These are phyloP conservation scores for Pseudomugil gertrudae DNA, from an alignment of 2,797 vertebrate genomes.

Conservation along the genomic window DNA sequence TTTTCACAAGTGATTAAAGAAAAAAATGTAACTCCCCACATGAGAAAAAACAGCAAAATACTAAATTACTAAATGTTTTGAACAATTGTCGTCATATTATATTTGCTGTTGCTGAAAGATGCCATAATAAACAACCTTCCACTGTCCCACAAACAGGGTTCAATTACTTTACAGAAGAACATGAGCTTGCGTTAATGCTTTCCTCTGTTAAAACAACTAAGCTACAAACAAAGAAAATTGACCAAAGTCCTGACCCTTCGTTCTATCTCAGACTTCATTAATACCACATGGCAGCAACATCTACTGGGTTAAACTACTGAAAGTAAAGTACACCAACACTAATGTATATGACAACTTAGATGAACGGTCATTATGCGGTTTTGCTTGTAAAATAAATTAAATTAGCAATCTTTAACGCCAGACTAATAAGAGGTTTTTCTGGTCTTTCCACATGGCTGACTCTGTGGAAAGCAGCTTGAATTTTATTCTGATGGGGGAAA, in stretches of 20 bases:
- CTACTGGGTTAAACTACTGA: not conserved
- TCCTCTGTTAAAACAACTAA: not conserved
- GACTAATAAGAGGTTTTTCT: not conserved
- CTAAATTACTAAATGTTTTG: too few species aligned
- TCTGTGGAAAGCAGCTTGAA: not conserved
- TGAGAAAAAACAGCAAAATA: too few species aligned
- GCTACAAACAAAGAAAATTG: not conserved
- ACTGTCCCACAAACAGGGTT: not conserved
- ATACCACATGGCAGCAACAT: not conserved
- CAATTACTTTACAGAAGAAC: not conserved
- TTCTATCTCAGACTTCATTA: not conserved
- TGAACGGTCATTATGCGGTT: not conserved
- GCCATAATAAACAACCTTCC: not conserved
- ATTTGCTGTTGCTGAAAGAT: not conserved
- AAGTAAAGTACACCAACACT: not conserved
- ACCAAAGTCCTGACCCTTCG: not conserved
- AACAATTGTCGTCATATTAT: too few species aligned
- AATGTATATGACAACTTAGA: not conserved
- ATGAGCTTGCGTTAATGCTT: not conserved
- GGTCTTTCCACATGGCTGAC: not conserved
- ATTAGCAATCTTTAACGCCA: not conserved
- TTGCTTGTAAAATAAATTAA: not conserved
- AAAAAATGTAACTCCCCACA: too few species aligned
- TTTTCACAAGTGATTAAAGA: too few species aligned
- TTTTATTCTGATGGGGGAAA: not conserved